These are phyloP conservation scores for Glossophaga mutica DNA, from an alignment of 2,797 vertebrate species.

Conservation along the genomic window DNA sequence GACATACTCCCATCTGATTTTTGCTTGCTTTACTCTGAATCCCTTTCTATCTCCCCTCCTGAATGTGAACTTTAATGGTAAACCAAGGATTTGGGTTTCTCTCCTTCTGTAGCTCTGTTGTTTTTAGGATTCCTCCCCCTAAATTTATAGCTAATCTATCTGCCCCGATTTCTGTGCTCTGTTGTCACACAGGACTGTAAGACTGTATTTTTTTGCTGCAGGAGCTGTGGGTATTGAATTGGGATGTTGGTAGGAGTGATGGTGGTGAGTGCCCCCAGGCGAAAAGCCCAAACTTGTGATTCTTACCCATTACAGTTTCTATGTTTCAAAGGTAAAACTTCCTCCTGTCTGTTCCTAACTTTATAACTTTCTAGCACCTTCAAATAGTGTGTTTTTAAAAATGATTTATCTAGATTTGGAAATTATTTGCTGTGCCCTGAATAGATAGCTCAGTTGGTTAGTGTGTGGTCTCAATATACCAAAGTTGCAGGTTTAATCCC, in stretches of 20 bases:
- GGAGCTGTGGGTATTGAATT: background rate
- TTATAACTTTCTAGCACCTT: background rate
- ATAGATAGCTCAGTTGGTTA: background rate
- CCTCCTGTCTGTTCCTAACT: background rate
- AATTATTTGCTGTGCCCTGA: background rate
- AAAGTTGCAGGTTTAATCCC: background rate
- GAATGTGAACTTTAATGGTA: background rate
- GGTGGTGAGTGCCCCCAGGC: background rate
- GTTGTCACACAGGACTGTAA: background rate
- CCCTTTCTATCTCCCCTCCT: background rate
- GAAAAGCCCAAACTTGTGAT: background rate
- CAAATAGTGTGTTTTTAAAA: background rate
- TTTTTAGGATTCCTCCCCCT: background rate
- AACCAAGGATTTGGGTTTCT: background rate
- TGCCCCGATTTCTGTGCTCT: background rate
- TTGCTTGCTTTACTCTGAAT: background rate
- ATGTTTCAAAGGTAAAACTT: background rate
- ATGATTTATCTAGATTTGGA: constrained; percentile 3
- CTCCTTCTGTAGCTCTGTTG: background rate
- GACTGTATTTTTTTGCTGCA: background rate
- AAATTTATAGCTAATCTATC: background rate
- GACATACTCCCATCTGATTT: background rate
- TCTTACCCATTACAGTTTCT: background rate
- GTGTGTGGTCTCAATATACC: background rate
- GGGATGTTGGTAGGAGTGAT: background rate